A percentile compares a stretch with the other conserved stretches of the same genome.
Conservation (phyloP, 2,888 invertebrate genomes). For the Heliconius cydno region DNA sequence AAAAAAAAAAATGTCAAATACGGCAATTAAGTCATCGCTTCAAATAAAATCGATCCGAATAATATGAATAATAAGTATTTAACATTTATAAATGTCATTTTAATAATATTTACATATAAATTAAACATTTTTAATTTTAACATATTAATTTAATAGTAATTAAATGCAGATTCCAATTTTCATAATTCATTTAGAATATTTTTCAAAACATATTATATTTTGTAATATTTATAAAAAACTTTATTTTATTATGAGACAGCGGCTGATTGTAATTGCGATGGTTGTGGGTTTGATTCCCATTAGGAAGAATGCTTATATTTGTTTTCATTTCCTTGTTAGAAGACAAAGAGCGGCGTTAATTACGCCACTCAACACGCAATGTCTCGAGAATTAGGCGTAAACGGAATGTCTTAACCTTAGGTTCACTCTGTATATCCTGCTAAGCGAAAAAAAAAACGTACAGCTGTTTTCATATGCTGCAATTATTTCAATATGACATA, state of each 20-base stretch:
- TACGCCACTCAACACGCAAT: background rate
- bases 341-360: background rate
- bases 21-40: background rate
- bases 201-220: too few relatives aligned
- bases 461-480: background rate
- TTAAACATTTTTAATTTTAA: background rate
- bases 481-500: background rate
- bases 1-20: background rate
- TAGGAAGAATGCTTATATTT: too few relatives aligned
- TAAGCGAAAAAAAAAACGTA: background rate
- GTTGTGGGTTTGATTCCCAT: too few relatives aligned
- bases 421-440: background rate
- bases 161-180: constrained; percentile 2
- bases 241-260: background rate
- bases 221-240: background rate
- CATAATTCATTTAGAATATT: background rate
- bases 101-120: constrained; percentile 21
- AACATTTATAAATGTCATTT: constrained; percentile 24
- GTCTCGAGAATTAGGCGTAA: background rate
- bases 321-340: too few relatives aligned
- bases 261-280: too few relatives aligned
- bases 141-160: background rate
- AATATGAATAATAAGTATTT: constrained; percentile 9
- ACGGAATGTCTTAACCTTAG: background rate
- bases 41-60: background rate